A percentile compares a stretch with the other conserved stretches of the same genome.
These are phyloP conservation scores for Himalopsyche kuldschensis DNA, from an alignment of 2,888 invertebrate genomes.

Conservation along the genomic window DNA sequence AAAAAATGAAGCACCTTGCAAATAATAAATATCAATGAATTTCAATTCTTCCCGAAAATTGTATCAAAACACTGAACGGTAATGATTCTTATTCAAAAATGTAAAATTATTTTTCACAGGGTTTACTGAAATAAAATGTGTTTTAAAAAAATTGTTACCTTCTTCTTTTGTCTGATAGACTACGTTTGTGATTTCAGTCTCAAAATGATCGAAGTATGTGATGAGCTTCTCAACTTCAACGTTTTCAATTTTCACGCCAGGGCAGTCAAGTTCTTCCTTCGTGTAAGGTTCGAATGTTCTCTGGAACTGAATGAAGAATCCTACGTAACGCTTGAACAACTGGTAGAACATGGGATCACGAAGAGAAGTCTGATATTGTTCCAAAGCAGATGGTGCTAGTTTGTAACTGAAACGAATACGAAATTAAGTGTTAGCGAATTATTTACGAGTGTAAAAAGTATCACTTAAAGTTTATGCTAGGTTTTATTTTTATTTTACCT, in stretches of 20 bases:
- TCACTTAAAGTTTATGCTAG: neutral
- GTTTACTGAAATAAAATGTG: neutral
- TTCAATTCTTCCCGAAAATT: neutral
- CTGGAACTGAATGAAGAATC: constrained; percentile 64
- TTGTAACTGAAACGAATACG: constrained; percentile 45
- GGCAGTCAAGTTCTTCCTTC: constrained; percentile 61
- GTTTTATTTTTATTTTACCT: constrained; percentile 12
- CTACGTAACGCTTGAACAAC: constrained; percentile 56
- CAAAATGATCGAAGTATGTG: constrained; percentile 70
- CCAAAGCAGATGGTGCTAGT: constrained; percentile 63
- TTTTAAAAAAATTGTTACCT: constrained; percentile 43
- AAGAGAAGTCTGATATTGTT: constrained; percentile 66
- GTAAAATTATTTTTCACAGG: too few relatives aligned
- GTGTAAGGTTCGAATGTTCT: constrained; percentile 63
- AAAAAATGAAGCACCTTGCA: neutral
- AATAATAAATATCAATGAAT: neutral
- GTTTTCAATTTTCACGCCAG: constrained; percentile 64
- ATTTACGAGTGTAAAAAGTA: neutral
- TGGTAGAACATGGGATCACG: constrained; percentile 73
- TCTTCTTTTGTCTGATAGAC: constrained; percentile 53
- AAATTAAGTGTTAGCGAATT: neutral
- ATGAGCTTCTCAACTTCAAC: constrained; percentile 67
- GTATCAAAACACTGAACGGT: neutral
- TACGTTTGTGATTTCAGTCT: constrained; percentile 63
- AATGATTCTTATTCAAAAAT: neutral